A percentile compares a stretch with the other conserved stretches of the same genome.
Evolutionary conservation across 2,888 invertebrate species (phyloP).

Genomic region (Orchestes rusci): DNA sequence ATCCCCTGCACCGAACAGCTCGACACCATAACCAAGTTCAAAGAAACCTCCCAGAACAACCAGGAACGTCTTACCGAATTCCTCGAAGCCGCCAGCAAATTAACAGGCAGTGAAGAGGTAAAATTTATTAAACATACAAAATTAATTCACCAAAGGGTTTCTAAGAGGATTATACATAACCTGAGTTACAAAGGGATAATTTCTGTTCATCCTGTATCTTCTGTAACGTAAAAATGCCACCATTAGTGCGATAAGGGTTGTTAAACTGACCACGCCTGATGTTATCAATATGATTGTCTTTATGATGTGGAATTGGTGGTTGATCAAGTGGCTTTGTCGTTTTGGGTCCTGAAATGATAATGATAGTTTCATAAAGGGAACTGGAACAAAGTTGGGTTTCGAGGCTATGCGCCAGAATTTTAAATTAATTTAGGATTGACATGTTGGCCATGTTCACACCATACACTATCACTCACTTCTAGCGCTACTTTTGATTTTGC

Average conservation of each 20-base stretch:
- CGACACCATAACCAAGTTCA: constrained; percentile 69
- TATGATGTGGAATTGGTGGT: constrained; percentile 30
- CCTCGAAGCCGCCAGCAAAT: constrained; percentile 63
- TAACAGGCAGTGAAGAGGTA: constrained; percentile 59
- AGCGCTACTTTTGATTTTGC: too few species aligned
- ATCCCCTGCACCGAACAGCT: constrained; percentile 68
- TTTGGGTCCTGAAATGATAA: background rate
- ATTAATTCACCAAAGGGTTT: constrained; percentile 4
- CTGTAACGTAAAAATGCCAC: constrained; percentile 34
- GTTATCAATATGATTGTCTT: constrained; percentile 33
- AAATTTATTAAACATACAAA: constrained; percentile 34
- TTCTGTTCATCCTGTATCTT: constrained; percentile 29
- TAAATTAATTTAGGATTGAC: too few species aligned
- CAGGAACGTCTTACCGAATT: constrained; percentile 70
- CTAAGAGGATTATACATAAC: constrained; percentile 38
- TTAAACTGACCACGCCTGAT: constrained; percentile 31
- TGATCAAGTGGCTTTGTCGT: constrained; percentile 12
- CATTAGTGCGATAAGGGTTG: constrained; percentile 29
- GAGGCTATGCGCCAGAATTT: too few species aligned
- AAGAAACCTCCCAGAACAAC: constrained; percentile 66
- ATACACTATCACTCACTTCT: too few species aligned
- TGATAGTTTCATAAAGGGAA: too few species aligned
- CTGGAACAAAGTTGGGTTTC: too few species aligned
- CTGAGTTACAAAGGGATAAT: constrained; percentile 35
- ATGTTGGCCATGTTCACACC: too few species aligned